Base-by-base conservation (phyloP, 1,140 invertebrate species). In the Lycorma delicatula region DNA sequence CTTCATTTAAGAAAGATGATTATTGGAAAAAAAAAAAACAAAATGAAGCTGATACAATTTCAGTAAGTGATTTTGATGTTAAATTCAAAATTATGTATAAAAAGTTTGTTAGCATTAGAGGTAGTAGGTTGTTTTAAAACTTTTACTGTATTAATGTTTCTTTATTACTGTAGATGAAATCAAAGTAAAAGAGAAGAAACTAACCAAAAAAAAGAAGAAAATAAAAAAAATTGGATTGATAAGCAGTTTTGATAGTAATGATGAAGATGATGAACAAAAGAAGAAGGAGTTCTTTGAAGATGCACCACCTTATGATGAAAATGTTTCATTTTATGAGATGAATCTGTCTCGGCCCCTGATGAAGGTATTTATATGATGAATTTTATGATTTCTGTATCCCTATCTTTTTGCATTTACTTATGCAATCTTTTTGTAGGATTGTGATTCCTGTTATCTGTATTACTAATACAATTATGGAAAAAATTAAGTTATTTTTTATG, bases 281-380 rank as follows among this genome's bases (percentile, higher is more conserved):
- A n/a, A n/a, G n/a, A n/a, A n/a, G n/a, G 77, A 85, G 56, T 87
- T 83, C 64, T 86, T 92, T 72, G 87, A 91, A 64, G 87, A 91
- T 55, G 78, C 80, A 54, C 77, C 82, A 22, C 74, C 77, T 7
- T 85, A 82, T 66, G 83, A 90, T 67, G 77, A 82, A 46, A 80
- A 82, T 52, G 74, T 83, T 0, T 84, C 85, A 0, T 97, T 97
- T 74, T 86, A 92, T 71, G 86, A 94, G 74, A 93, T 96, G 90
- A 93, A 95, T 71, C 74, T 96, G 20, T 95, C 92, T 0, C 72
- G 92, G 54, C 92, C 93, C 13, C 71, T 97, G 2, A 75, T 95
- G 66, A 93, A 93, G 68, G 82, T 83, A 71, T 44, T 41, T 41
- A 18, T 44, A 1, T 38, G 23, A 29, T 28, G n/a, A n/a, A 52